Conservation (phyloP, 2,797 vertebrate genomes). For the Platyrinchus mystaceus region DNA sequence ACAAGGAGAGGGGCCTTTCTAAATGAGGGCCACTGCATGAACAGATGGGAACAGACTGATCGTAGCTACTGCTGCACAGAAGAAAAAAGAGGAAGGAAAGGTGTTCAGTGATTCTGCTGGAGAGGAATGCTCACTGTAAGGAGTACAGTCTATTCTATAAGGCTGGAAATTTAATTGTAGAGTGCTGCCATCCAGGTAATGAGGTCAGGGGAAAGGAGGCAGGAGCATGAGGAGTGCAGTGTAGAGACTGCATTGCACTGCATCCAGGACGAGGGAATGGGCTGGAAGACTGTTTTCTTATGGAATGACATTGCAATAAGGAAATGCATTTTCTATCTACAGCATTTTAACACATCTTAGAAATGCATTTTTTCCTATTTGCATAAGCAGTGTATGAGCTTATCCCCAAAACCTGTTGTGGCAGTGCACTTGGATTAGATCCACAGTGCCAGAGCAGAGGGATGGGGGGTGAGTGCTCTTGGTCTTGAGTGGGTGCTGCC, state of each 20-base stretch:
- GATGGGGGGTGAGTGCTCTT: background rate
- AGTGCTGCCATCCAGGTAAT: background rate
- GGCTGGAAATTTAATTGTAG: conserved; percentile 2
- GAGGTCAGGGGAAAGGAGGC: background rate
- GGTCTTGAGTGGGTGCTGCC: background rate
- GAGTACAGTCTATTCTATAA: background rate
- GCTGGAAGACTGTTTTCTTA: background rate
- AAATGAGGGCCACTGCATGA: background rate
- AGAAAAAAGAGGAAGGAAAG: background rate
- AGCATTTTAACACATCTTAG: background rate
- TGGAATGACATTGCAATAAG: background rate
- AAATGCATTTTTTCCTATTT: background rate
- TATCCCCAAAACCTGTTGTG: background rate
- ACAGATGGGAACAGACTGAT: background rate
- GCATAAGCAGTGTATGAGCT: background rate
- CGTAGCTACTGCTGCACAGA: background rate
- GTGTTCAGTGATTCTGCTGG: background rate
- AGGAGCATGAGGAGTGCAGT: background rate
- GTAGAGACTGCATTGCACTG: background rate
- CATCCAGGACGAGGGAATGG: background rate
- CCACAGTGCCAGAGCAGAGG: background rate
- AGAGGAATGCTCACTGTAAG: background rate
- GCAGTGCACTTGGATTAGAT: background rate
- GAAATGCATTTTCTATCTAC: background rate
- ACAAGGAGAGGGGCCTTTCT: background rate